Conservation (phyloP, 2,113 vertebrate genomes). For the Odontesthes bonariensis region DNA sequence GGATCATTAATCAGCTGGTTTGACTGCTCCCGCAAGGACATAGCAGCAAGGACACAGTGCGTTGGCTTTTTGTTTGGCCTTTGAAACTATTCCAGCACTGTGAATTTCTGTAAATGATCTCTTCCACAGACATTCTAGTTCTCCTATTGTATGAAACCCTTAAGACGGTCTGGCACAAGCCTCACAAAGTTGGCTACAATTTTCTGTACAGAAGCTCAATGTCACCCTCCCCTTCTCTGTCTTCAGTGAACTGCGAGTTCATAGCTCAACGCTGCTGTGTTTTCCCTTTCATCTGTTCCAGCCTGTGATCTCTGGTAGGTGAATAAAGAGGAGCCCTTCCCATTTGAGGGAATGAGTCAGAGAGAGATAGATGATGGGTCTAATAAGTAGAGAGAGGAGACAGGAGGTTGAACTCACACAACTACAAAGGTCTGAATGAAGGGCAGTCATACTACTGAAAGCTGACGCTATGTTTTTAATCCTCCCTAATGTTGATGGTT, state of each 20-base stretch:
- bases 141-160: not conserved
- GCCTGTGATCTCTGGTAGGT: conserved; percentile 49
- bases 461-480: not conserved
- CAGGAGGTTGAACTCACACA: conserved; percentile 26
- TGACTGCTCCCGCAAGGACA: conserved; percentile 65
- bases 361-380: conserved; percentile 46
- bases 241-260: conserved; percentile 27
- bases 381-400: conserved; percentile 35
- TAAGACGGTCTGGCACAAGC: not conserved
- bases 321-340: conserved; percentile 49
- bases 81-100: conserved; percentile 23
- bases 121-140: not conserved
- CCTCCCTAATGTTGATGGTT: conserved; percentile 1
- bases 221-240: conserved; percentile 21
- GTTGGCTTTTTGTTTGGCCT: conserved; percentile 20
- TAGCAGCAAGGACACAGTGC: conserved; percentile 55
- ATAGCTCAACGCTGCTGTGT: conserved; percentile 33
- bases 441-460: not conserved
- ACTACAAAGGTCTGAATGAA: conserved; percentile 35
- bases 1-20: conserved; percentile 72
- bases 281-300: conserved; percentile 51
- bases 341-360: conserved; percentile 54
- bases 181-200: not conserved
- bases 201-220: conserved; percentile 23
- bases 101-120: conserved; percentile 8